phyloP scores from a whole-genome alignment of 2,797 vertebrate species.

The Sylvia borin region DNA sequence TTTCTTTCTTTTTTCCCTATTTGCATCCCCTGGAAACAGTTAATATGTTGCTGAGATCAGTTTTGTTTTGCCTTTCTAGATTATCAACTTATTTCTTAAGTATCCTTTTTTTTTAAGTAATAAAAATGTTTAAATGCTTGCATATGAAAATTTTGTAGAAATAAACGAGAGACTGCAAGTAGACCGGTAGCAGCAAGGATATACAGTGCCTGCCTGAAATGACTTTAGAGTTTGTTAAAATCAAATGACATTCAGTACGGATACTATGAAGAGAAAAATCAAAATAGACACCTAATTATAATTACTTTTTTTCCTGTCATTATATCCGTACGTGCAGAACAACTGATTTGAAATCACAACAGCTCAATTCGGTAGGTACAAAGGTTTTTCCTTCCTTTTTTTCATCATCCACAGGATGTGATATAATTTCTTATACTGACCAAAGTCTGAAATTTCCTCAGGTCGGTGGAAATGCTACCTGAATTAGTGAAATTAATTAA shows the following conservation, averaged over 20 bases:
- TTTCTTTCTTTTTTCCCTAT: background rate
- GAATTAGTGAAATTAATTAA: conserved; percentile 55
- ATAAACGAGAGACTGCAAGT: conserved; percentile 19
- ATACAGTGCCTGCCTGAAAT: conserved; percentile 54
- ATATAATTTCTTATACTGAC: conserved; percentile 68
- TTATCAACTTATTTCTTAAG: background rate
- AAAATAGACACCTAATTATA: conserved; percentile 82
- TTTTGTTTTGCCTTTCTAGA: conserved; percentile 28
- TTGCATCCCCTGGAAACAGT: background rate
- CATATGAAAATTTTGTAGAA: conserved; percentile 32
- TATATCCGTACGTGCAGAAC: conserved; percentile 75
- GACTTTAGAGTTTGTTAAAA: conserved; percentile 77
- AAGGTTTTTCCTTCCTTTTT: conserved; percentile 69
- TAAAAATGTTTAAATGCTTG: conserved; percentile 45
- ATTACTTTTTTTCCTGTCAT: conserved; percentile 76
- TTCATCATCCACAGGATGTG: conserved; percentile 59
- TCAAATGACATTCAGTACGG: conserved; percentile 80
- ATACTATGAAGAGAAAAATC: conserved; percentile 78
- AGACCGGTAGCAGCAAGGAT: background rate
- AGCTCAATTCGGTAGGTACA: conserved; percentile 70
- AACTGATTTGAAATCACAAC: conserved; percentile 75
- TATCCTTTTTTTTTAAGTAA: background rate
- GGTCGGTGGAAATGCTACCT: background rate
- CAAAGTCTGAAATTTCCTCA: conserved; percentile 60
- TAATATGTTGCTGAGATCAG: background rate